Base-by-base conservation (phyloP, 2,888 invertebrate genomes). In the Thymelicus sylvestris region DNA sequence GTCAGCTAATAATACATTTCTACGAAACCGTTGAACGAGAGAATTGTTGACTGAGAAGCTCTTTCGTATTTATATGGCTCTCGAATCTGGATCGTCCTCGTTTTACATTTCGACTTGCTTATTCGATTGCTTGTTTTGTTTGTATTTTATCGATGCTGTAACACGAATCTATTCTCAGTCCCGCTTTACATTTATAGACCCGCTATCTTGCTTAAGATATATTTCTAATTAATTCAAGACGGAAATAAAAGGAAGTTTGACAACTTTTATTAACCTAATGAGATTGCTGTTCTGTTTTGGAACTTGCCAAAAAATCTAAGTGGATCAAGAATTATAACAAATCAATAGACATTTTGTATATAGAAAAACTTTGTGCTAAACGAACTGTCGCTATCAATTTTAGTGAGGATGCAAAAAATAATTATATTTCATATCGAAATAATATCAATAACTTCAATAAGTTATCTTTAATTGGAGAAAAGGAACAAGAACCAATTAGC, bases 1-100 rank as follows among this genome's bases (percentile, higher is more conserved):
- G 15, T 19, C 7, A 52, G 50, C 50, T 52, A 52, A 52, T 52
- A 52, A 52, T 52, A 52, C 50, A 19, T 52, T 52, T 52, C 50
- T 52, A 52, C 50, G 50, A 39, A 64, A 52, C 15, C 50, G n/a
- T 50, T 39, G n/a, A 64, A 64, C 39, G 52, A 10, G 31, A 15
- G n/a, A 64, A 15, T 64, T 64, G 38, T 52, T 52, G 64, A 64
- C 50, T 62, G 41, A 48, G 39, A 39, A 48, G 48, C 67, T 48
- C 7, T 15, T 15, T 50, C 50, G 31, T 67, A 38, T 67, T 67
- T 48, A 39, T 67, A 48, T 67, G 38, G 60, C 60, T 67, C 66
- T 67, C 19, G 39, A 50, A 67, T 67, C 60, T 60, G 57, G 41
- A 57, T 19, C 38, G 44, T 15, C 19, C 19, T 52, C 50, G 19